These are phyloP conservation scores for Tolmerus cingulatus DNA, from an alignment of 2,888 invertebrate species.

Conservation along the genomic window DNA sequence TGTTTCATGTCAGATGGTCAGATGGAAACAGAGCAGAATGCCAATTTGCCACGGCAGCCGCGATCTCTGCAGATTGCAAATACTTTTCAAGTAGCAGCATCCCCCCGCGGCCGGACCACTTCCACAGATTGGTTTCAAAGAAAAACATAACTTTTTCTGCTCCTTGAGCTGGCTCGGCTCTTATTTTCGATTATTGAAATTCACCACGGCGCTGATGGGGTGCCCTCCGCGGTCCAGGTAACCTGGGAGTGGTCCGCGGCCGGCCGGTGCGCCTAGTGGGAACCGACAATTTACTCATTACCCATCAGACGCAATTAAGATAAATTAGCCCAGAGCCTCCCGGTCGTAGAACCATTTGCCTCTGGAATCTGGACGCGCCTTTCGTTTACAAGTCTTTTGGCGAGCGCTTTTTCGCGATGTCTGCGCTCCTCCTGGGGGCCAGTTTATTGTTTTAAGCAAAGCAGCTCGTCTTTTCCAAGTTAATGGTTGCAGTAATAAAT, in stretches of 20 bases:
- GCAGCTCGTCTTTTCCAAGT: neutral
- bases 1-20: conserved; percentile 40
- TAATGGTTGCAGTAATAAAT: neutral
- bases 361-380: neutral
- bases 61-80: conserved; percentile 17
- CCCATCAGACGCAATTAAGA: conserved; percentile 34
- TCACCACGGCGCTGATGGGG: neutral
- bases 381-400: neutral
- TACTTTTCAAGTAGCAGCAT: neutral
- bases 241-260: neutral
- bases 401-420: neutral
- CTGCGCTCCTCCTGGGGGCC: neutral
- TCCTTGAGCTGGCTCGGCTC: neutral
- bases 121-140: conserved; percentile 9
- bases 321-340: conserved; percentile 20
- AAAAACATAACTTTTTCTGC: neutral
- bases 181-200: conserved; percentile 22
- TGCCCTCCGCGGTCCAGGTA: neutral
- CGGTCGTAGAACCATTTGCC: conserved; percentile 8
- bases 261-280: neutral
- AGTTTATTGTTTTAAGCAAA: neutral
- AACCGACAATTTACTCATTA: neutral
- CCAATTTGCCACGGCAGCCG: conserved; percentile 20
- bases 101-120: neutral
- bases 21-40: conserved; percentile 38